Conservation (phyloP, 2,888 invertebrate species). For the Cylloceria caligata region DNA sequence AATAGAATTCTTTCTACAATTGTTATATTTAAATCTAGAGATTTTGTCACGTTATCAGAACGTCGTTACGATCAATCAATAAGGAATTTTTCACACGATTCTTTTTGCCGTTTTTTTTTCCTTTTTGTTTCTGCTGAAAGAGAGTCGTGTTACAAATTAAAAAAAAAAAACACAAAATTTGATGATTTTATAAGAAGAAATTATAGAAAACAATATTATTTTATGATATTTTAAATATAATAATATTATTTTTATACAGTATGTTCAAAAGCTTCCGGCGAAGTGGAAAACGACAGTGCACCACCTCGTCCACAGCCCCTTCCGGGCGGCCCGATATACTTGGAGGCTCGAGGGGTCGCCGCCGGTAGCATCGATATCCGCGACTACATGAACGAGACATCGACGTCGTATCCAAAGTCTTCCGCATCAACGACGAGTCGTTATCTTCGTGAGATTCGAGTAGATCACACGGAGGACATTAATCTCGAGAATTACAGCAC, state of each 20-base stretch:
- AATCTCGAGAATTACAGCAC: slow-evolving; percentile 85
- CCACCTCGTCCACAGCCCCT: slow-evolving; percentile 78
- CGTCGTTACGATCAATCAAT: no score
- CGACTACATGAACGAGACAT: slow-evolving; percentile 78
- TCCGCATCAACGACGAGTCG: slow-evolving; percentile 71
- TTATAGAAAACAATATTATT: no score
- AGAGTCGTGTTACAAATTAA: no score
- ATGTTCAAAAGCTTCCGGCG: slow-evolving; percentile 88
- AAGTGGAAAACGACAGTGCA: slow-evolving; percentile 88
- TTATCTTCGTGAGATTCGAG: slow-evolving; percentile 79
- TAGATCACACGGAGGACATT: slow-evolving; percentile 81
- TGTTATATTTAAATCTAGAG: no score
- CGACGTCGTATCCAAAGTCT: slow-evolving; percentile 66
- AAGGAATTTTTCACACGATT: no score
- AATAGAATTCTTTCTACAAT: no score
- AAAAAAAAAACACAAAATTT: no score
- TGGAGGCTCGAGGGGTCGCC: slow-evolving; percentile 77
- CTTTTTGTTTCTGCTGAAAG: no score
- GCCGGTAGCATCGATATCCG: slow-evolving; percentile 81
- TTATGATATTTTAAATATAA: no score
- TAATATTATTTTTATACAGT: slow-evolving; percentile 83
- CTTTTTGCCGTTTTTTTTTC: no score
- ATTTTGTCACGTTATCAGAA: no score
- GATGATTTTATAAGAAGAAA: no score
- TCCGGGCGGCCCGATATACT: slow-evolving; percentile 71